These are phyloP conservation scores for Episyrphus balteatus DNA, from an alignment of 1,140 invertebrate genomes.

Conservation along the genomic window DNA sequence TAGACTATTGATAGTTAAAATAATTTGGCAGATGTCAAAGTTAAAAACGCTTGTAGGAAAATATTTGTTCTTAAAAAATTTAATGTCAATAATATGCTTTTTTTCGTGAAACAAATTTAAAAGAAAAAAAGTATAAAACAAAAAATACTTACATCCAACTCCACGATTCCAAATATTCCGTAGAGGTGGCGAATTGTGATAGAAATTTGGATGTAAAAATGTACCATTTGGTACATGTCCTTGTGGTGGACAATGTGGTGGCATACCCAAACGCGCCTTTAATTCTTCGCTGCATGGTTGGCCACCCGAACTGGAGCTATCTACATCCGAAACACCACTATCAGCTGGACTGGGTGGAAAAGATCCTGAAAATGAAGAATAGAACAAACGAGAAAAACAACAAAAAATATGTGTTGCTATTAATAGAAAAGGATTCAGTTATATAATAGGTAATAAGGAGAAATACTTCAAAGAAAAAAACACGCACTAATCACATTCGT, in stretches of 20 bases:
- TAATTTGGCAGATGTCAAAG: too few relatives aligned
- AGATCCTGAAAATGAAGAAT: constrained; percentile 50
- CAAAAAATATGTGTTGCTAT: too few relatives aligned
- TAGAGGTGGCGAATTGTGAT: constrained; percentile 35
- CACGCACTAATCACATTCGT: too few relatives aligned
- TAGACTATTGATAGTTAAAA: too few relatives aligned
- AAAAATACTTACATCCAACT: constrained; percentile 32
- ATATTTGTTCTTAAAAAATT: too few relatives aligned
- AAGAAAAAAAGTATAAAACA: too few relatives aligned
- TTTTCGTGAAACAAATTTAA: too few relatives aligned
- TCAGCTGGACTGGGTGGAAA: constrained; percentile 93
- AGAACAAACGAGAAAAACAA: background rate
- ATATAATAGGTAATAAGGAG: too few relatives aligned
- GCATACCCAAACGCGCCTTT: constrained; percentile 61
- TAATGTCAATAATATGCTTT: too few relatives aligned
- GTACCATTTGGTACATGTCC: constrained; percentile 27
- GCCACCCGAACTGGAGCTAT: constrained; percentile 82
- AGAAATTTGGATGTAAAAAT: constrained; percentile 37
- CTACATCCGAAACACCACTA: constrained; percentile 92
- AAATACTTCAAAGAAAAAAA: too few relatives aligned
- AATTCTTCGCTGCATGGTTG: constrained; percentile 76
- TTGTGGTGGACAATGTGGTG: constrained; percentile 25
- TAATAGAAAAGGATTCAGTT: too few relatives aligned
- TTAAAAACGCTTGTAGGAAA: too few relatives aligned
- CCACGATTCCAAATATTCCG: constrained; percentile 37